Percentiles rank a stretch among this genome's conserved stretches.
Evolutionary conservation across 1,140 invertebrate genomes (phyloP).

Genomic region (Zaprionus nigranus): DNA sequence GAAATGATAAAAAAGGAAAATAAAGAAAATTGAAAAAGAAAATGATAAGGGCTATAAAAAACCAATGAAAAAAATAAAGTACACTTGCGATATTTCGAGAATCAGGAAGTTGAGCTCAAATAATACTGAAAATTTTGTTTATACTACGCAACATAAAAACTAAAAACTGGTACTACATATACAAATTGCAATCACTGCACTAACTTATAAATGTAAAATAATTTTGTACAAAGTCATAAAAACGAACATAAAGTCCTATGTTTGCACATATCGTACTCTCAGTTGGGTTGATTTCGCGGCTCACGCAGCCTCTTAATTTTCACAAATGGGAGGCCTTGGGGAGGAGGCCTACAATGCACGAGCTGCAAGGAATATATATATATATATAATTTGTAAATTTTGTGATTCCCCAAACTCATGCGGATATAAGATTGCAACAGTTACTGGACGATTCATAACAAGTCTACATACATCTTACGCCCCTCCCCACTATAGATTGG

Average conservation of each 20-base stretch:
- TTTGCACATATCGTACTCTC: slow-evolving; percentile 4
- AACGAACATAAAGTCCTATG: slow-evolving; percentile 15
- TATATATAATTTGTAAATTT: slow-evolving; percentile 14
- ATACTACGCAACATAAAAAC: slow-evolving; percentile 32
- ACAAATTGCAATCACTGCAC: neutral
- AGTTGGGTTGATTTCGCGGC: slow-evolving; percentile 15
- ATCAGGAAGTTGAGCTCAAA: slow-evolving; percentile 68
- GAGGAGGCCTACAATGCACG: neutral
- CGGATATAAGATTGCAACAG: slow-evolving; percentile 2
- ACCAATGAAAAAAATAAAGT: slow-evolving; percentile 9
- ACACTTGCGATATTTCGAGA: slow-evolving; percentile 16
- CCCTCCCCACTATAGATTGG: no score
- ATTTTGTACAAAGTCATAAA: slow-evolving; percentile 33
- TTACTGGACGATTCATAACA: slow-evolving; percentile 26
- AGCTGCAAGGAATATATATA: slow-evolving; percentile 46
- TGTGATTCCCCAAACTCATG: slow-evolving; percentile 13
- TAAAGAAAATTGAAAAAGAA: slow-evolving; percentile 6
- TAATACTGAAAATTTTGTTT: slow-evolving; percentile 49
- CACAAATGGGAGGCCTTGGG: slow-evolving; percentile 28
- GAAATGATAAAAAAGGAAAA: neutral
- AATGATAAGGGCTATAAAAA: slow-evolving; percentile 16
- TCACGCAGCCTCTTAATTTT: slow-evolving; percentile 58
- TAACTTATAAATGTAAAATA: slow-evolving; percentile 2
- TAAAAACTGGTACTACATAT: slow-evolving; percentile 26
- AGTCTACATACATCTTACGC: slow-evolving; percentile 1